Conservation (phyloP, 2,113 vertebrate species). For the Sphaerodactylus townsendi region DNA sequence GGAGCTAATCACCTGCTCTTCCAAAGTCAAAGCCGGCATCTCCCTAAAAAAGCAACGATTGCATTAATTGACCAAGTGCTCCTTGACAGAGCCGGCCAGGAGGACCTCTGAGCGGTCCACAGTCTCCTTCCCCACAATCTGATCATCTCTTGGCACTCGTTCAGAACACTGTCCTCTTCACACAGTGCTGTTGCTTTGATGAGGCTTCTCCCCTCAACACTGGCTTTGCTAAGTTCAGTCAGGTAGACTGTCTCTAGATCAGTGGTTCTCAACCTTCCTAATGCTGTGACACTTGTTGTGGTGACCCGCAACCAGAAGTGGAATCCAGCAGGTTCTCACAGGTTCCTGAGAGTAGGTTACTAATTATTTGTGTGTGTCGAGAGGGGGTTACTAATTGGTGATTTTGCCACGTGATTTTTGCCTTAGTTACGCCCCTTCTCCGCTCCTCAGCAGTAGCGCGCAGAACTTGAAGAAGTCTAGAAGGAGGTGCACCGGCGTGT, state of each 20-base stretch:
- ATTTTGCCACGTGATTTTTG: too few relatives aligned
- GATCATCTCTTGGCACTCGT: rapidly evolving
- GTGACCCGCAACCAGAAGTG: too few relatives aligned
- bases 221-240: not conserved
- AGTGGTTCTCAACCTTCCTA: too few relatives aligned
- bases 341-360: too few relatives aligned
- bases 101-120: not conserved
- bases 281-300: too few relatives aligned
- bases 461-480: too few relatives aligned
- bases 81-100: not conserved
- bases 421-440: too few relatives aligned
- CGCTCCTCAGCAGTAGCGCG: too few relatives aligned
- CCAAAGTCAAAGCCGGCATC: slow-evolving; percentile 28
- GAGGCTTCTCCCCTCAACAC: not conserved
- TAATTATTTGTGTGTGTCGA: too few relatives aligned
- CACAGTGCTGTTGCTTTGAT: not conserved
- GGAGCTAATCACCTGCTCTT: not conserved
- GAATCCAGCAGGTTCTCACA: too few relatives aligned
- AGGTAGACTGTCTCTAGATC: not conserved
- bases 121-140: rapidly evolving
- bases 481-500: too few relatives aligned
- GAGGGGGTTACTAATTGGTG: too few relatives aligned
- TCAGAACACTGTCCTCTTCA: not conserved
- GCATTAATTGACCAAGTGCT: not conserved
- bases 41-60: not conserved